Conservation (phyloP, 2,888 invertebrate species). For the Atherix ibis region DNA sequence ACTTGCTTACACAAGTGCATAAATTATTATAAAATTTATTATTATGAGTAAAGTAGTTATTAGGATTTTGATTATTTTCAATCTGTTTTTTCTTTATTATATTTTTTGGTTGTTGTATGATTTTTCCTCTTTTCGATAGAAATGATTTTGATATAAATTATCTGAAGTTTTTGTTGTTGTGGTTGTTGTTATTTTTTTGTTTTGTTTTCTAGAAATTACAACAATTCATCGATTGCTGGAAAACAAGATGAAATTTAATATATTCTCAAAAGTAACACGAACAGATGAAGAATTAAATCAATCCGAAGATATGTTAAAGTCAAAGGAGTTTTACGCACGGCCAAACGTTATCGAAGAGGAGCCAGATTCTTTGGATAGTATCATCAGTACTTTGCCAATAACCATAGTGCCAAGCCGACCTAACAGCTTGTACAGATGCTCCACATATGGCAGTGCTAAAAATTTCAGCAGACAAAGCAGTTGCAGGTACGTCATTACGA, state of each 20-base stretch:
- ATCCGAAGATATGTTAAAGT: constrained; percentile 7
- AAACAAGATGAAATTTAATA: constrained; percentile 14
- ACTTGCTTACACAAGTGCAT: too few species aligned
- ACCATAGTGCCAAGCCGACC: constrained; percentile 31
- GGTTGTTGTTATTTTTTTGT: background rate
- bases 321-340: too few species aligned
- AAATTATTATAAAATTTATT: too few species aligned
- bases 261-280: constrained; percentile 11
- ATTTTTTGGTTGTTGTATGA: too few species aligned
- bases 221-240: too few species aligned
- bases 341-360: constrained; percentile 28
- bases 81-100: too few species aligned
- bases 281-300: constrained; percentile 8
- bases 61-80: too few species aligned
- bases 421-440: constrained; percentile 23
- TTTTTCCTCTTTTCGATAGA: background rate
- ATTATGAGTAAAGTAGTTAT: too few species aligned
- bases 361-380: constrained; percentile 30
- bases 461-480: constrained; percentile 25
- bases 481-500: constrained; percentile 21
- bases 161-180: background rate
- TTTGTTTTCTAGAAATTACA: too few species aligned
- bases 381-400: constrained; percentile 31
- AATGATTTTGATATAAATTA: background rate
- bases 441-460: constrained; percentile 21